phyloP scores from a whole-genome alignment of 2,113 vertebrate genomes.

The Verasper variegatus region DNA sequence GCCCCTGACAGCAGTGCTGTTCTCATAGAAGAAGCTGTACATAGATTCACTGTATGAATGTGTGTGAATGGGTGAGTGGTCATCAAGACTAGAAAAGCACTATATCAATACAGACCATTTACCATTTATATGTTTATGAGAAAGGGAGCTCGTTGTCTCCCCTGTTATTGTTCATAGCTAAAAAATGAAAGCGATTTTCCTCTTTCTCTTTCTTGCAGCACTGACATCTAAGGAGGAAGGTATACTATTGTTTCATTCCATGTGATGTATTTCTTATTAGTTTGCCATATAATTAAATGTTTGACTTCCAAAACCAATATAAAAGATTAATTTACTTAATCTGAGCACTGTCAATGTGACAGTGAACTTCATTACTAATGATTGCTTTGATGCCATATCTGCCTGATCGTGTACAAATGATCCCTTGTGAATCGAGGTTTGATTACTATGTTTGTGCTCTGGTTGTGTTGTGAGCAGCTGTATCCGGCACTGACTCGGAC shows the following conservation, averaged over 20 bases:
- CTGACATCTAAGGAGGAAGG: constrained; percentile 53
- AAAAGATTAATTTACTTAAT: too few relatives aligned
- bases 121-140: too few relatives aligned
- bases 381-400: neutral
- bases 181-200: too few relatives aligned
- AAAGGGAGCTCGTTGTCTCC: neutral
- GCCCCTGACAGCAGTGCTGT: too few relatives aligned
- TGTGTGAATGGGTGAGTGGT: too few relatives aligned
- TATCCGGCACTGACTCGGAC: neutral
- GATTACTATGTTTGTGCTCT: neutral
- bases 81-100: too few relatives aligned
- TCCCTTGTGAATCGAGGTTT: neutral
- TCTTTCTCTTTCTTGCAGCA: constrained; percentile 52
- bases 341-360: too few relatives aligned
- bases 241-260: constrained; percentile 2
- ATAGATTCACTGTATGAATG: too few relatives aligned
- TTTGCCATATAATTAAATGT: too few relatives aligned
- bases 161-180: neutral
- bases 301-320: too few relatives aligned
- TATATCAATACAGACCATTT: too few relatives aligned
- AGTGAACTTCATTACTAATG: neutral
- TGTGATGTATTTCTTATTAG: neutral
- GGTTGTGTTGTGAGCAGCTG: constrained; percentile 5
- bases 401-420: neutral
- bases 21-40: too few relatives aligned